phyloP scores from a whole-genome alignment of 2,113 vertebrate species.

The Isichthys henryi region DNA sequence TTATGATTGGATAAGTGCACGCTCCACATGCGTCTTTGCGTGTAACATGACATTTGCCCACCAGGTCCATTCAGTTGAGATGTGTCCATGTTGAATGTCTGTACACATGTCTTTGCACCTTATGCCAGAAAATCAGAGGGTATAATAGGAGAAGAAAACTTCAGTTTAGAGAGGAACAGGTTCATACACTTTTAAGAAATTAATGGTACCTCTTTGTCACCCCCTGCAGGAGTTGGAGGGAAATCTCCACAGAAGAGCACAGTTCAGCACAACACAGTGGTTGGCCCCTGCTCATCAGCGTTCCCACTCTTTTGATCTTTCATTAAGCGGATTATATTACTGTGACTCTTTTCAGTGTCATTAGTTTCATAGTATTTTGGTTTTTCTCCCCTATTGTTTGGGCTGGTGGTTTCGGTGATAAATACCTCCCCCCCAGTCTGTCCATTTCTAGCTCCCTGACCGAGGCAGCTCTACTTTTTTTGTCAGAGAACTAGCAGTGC shows the following conservation, averaged over 20 bases:
- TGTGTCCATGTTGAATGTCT: not conserved
- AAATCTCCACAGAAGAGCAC: not conserved
- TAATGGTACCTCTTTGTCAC: not conserved
- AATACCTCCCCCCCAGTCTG: not conserved
- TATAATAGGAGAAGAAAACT: not conserved
- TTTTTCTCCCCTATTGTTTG: conserved; percentile 10
- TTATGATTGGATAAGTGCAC: not conserved
- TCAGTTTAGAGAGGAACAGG: not conserved
- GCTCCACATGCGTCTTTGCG: not conserved
- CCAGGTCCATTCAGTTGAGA: not conserved
- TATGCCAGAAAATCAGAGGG: not conserved
- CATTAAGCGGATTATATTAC: not conserved
- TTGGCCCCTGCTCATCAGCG: not conserved
- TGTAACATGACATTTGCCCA: not conserved
- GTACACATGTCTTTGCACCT: not conserved
- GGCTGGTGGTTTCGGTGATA: not conserved
- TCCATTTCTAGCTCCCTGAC: conserved; percentile 9
- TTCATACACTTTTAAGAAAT: not conserved
- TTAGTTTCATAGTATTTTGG: not conserved
- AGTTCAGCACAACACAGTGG: not conserved
- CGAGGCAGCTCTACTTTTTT: conserved; percentile 38
- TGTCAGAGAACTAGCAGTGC: conserved; percentile 24
- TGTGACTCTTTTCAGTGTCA: not conserved
- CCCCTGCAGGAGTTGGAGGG: conserved; percentile 24
- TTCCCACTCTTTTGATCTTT: not conserved